Conservation (phyloP, 2,797 vertebrate genomes). For the Sebastes itinus region DNA sequence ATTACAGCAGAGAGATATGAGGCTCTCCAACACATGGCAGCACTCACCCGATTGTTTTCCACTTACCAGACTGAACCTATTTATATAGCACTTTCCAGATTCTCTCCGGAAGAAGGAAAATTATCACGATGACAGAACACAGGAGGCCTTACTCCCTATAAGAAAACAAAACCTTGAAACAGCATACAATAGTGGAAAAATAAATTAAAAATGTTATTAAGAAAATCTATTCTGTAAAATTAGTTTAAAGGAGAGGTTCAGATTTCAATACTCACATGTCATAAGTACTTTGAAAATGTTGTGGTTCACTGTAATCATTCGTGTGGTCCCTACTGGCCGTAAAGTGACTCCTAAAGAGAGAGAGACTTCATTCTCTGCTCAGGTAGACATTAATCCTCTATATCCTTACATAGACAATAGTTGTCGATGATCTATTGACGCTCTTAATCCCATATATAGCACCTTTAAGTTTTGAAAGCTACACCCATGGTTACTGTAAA, state of each 20-base stretch:
- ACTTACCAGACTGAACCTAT: not conserved
- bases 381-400: not conserved
- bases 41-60: constrained; percentile 10
- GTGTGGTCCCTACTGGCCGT: not conserved
- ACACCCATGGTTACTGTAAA: not conserved
- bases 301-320: not conserved
- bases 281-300: not conserved
- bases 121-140: not conserved
- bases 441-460: not conserved
- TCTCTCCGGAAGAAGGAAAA: not conserved
- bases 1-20: not conserved
- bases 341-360: not conserved
- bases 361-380: not conserved
- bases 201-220: not conserved
- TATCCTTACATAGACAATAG: not conserved
- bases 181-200: no score
- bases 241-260: not conserved
- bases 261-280: not conserved
- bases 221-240: not conserved
- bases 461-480: not conserved
- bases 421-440: not conserved
- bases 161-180: not conserved
- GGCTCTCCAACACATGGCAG: not conserved
- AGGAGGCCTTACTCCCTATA: not conserved
- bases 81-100: not conserved